Evolutionary conservation across 2,113 vertebrate genomes (phyloP), one percentile per base, ranked within the genome.

Genomic region (Nannospalax galili): DNA sequence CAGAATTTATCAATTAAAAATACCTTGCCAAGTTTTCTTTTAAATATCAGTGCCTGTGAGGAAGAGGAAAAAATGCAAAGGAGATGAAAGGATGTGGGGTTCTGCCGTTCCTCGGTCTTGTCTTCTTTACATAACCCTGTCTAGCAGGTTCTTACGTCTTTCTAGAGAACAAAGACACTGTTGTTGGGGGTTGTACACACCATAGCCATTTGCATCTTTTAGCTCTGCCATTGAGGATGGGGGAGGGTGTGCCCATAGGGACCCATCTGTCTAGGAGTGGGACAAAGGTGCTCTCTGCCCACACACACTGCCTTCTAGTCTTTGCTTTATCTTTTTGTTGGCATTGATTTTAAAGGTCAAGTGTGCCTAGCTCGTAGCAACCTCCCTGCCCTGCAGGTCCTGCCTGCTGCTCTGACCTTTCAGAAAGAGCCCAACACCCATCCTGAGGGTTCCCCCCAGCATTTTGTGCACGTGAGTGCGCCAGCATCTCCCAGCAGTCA

Each of bases 1-100:
- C 92, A 91, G 84, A 93, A 93, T 75, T 87, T 32, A 90, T 45
- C 58, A 48, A 78, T 82, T 96, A 42, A 74, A 96, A 94, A 70
- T 65, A 77, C n/a, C n/a, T 87, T 78, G 11, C 26, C 12, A 81
- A 58, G 45, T 84, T 87, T 56, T 81, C 67, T 40, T 40, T 80
- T 84, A 92, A 92, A 82, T 67, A 80, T 7, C 52, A 94, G 37
- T 58, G 5, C 37, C 58, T 78, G 45, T 20, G 5, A 6, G 84
- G 42, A 95, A 7, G 42, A 95, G 37, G 48, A 80, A 26, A 75
- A 75, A 24, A 69, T n/a, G 20, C 40, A 90, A 88, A 6, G n/a
- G 78, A 19, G 52, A 84, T 60, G 62, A 64, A 94, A 90, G 17
- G 70, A 74, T 52, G 5, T 0, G 72, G 22, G 60, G 20, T 88